These are phyloP conservation scores for Ursus arctos DNA, from an alignment of 2,113 vertebrate genomes.

Conservation along the genomic window DNA sequence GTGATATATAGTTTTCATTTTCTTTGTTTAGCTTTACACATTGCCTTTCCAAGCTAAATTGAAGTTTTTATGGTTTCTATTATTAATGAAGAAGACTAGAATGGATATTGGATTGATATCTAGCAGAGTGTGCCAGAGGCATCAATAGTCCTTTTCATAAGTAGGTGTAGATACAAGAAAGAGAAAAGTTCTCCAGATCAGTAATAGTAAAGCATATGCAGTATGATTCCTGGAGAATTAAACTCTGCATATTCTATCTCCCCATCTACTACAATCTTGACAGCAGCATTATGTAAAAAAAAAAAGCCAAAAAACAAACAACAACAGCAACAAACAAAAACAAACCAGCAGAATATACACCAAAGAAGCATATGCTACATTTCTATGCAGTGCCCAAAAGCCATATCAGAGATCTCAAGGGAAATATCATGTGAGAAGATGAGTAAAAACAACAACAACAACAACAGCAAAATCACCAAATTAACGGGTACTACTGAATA, in stretches of 20 bases:
- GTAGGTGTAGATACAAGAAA: neutral
- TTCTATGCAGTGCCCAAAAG: neutral
- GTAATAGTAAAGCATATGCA: neutral
- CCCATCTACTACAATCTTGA: neutral
- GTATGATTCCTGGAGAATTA: neutral
- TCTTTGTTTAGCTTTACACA: slow-evolving; percentile 57
- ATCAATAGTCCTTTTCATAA: neutral
- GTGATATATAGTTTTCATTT: slow-evolving; percentile 69
- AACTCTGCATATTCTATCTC: neutral
- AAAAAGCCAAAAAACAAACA: too few species aligned
- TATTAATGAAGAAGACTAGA: slow-evolving; percentile 58
- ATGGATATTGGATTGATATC: slow-evolving; percentile 64
- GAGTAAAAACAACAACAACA: neutral
- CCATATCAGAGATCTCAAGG: neutral
- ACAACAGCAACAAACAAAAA: too few species aligned
- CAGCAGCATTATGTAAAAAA: neutral
- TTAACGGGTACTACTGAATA: neutral
- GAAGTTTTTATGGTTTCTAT: slow-evolving; percentile 64
- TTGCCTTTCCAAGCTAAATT: slow-evolving; percentile 34
- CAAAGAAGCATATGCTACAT: neutral
- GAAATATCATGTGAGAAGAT: neutral
- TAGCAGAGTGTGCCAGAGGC: slow-evolving; percentile 27
- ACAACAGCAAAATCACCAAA: neutral
- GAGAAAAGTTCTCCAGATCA: neutral
- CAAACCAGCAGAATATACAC: neutral